Evolutionary conservation across 2,888 invertebrate genomes (phyloP).

Genomic region (Thera britannica): DNA sequence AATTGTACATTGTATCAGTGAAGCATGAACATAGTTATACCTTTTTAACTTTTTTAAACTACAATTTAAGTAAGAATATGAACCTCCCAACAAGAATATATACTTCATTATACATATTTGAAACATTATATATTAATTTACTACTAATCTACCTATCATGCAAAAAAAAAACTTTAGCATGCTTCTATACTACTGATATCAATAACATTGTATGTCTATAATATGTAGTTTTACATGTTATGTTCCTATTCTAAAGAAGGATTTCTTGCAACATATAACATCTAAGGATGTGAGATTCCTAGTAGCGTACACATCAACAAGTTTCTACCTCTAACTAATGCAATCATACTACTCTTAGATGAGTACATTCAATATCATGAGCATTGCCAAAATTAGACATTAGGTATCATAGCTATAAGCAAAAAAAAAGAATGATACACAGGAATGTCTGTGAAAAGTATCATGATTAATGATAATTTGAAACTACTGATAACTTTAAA

Average conservation of each 20-base stretch:
- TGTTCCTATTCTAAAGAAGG: slow-evolving; percentile 60
- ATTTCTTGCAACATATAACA: slow-evolving; percentile 54
- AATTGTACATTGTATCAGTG: slow-evolving; percentile 58
- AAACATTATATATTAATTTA: slow-evolving; percentile 69
- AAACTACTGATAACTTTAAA: slow-evolving; percentile 16
- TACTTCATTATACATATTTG: slow-evolving; percentile 47
- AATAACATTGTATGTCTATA: slow-evolving; percentile 75
- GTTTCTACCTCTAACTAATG: slow-evolving; percentile 38
- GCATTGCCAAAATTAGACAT: slow-evolving; percentile 31
- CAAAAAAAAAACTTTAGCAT: slow-evolving; percentile 72
- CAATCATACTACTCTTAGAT: slow-evolving; percentile 28
- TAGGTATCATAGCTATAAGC: slow-evolving; percentile 22
- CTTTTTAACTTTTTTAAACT: slow-evolving; percentile 68
- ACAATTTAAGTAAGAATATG: slow-evolving; percentile 57
- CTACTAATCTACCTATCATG: slow-evolving; percentile 74
- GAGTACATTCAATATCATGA: slow-evolving; percentile 47
- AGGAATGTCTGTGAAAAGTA: slow-evolving; percentile 44
- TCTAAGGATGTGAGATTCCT: slow-evolving; percentile 62
- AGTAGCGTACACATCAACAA: slow-evolving; percentile 52
- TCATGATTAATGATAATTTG: slow-evolving; percentile 10
- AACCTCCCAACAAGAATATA: slow-evolving; percentile 67
- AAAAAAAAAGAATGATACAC: slow-evolving; percentile 32
- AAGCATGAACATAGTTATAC: slow-evolving; percentile 56
- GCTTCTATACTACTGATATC: slow-evolving; percentile 62
- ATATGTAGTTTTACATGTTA: slow-evolving; percentile 47